These are phyloP conservation scores for Poeciliopsis gracilis DNA, from an alignment of 2,797 vertebrate genomes.

Conservation along the genomic window DNA sequence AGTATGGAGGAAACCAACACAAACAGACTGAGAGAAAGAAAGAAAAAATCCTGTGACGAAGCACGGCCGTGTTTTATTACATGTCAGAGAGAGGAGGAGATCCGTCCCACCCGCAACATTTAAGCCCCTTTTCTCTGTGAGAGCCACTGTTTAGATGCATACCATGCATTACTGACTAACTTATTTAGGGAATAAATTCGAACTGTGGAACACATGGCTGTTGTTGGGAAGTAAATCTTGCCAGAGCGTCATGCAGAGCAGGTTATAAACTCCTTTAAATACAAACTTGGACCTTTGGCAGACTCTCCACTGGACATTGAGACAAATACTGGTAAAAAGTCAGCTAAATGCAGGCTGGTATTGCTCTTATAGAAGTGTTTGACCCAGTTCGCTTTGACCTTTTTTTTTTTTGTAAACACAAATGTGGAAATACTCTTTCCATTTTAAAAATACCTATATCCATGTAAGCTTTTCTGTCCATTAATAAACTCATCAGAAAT, in stretches of 20 bases:
- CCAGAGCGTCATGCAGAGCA: slow-evolving; percentile 19
- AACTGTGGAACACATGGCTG: slow-evolving; percentile 45
- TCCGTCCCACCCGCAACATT: slow-evolving; percentile 19
- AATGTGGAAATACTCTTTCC: background rate
- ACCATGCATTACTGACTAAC: slow-evolving; percentile 56
- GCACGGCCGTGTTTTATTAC: slow-evolving; percentile 12
- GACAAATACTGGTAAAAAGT: background rate
- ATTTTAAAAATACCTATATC: background rate
- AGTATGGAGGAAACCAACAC: background rate
- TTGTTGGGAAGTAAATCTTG: slow-evolving; percentile 48
- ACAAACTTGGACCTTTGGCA: slow-evolving; percentile 10
- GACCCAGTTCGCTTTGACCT: background rate
- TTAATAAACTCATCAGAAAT: background rate
- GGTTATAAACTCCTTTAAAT: slow-evolving; percentile 16
- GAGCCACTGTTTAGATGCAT: slow-evolving; percentile 40
- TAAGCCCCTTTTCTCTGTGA: background rate
- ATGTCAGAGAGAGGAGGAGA: background rate
- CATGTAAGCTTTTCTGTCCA: background rate
- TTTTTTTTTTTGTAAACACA: background rate
- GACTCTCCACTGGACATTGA: background rate
- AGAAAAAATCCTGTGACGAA: slow-evolving; percentile 22
- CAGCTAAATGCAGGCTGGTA: background rate
- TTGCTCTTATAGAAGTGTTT: background rate
- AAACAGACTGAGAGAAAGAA: slow-evolving; percentile 14
- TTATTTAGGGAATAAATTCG: slow-evolving; percentile 49